phyloP scores from a whole-genome alignment of 2,113 vertebrate species.

The Agelaius phoeniceus region DNA sequence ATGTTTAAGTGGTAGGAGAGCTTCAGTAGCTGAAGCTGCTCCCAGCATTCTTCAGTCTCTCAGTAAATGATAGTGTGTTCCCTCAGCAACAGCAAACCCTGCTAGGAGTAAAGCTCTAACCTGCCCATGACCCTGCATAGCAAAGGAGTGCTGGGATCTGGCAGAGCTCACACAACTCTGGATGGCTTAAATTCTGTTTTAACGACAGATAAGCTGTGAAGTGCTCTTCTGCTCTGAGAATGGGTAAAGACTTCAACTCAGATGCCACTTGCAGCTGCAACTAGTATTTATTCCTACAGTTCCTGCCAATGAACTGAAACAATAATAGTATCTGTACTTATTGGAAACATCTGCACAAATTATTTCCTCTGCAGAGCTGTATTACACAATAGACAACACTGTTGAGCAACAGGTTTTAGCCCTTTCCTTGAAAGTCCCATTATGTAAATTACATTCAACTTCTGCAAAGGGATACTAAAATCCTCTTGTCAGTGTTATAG shows the following conservation, averaged over 20 bases:
- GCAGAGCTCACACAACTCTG: not conserved
- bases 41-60: constrained; percentile 10
- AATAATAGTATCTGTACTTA: not conserved
- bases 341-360: constrained; percentile 17
- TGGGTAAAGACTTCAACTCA: not conserved
- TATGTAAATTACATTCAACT: not conserved
- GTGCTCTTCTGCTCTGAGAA: not conserved
- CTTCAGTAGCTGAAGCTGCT: constrained; percentile 7
- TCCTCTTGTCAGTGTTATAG: not conserved
- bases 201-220: constrained; percentile 37
- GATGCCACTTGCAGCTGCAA: constrained; percentile 31
- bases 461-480: not conserved
- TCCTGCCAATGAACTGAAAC: not conserved
- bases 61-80: constrained; percentile 24
- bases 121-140: constrained; percentile 50
- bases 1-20: constrained; percentile 28
- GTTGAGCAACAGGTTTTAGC: not conserved
- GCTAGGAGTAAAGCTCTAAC: constrained; percentile 31
- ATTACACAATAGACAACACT: not conserved
- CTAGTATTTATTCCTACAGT: not conserved
- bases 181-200: constrained; percentile 11
- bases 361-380: not conserved
- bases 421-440: not conserved
- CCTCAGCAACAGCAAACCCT: constrained; percentile 46
- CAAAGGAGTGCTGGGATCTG: constrained; percentile 37